Conservation (phyloP, 2,797 vertebrate species). For the Coregonus sp. region DNA sequence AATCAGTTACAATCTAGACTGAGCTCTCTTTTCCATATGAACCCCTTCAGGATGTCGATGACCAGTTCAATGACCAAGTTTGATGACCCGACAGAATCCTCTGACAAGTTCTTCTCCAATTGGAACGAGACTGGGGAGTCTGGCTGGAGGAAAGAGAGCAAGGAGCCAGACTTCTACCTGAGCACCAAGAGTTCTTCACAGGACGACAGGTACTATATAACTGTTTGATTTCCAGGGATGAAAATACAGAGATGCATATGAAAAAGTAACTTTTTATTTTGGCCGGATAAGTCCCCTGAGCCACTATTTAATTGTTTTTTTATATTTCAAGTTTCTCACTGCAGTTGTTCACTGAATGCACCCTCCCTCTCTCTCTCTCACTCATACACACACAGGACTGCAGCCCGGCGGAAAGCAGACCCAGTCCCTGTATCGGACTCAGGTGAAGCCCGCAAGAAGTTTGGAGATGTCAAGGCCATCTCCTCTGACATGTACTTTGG, state of each 20-base stretch:
- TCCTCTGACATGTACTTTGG: conserved; percentile 98
- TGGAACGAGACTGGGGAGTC: conserved; percentile 80
- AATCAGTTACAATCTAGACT: not conserved
- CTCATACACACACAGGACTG: conserved; percentile 63
- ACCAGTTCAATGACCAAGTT: conserved; percentile 73
- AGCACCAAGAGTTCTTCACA: conserved; percentile 68
- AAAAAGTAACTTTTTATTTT: not conserved
- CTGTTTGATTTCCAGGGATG: not conserved
- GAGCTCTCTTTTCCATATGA: not conserved
- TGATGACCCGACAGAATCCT: conserved; percentile 76
- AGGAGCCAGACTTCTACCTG: conserved; percentile 75
- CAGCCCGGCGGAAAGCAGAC: conserved; percentile 84
- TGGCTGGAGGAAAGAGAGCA: conserved; percentile 83
- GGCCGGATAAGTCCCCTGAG: not conserved
- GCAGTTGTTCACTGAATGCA: not conserved
- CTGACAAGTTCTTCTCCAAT: conserved; percentile 74
- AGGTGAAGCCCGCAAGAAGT: conserved; percentile 90
- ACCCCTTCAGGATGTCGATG: conserved; percentile 41
- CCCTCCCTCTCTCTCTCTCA: not conserved
- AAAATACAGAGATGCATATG: not conserved
- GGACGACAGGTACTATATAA: conserved; percentile 80
- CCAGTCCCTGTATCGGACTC: conserved; percentile 51
- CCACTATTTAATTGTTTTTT: too few species aligned
- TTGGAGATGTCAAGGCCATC: conserved; percentile 89
- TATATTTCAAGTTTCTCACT: not conserved